Evolutionary conservation across 2,797 vertebrate species (phyloP), one percentile per base, ranked within the genome.

Genomic region (Semaprochilodus insignis): DNA sequence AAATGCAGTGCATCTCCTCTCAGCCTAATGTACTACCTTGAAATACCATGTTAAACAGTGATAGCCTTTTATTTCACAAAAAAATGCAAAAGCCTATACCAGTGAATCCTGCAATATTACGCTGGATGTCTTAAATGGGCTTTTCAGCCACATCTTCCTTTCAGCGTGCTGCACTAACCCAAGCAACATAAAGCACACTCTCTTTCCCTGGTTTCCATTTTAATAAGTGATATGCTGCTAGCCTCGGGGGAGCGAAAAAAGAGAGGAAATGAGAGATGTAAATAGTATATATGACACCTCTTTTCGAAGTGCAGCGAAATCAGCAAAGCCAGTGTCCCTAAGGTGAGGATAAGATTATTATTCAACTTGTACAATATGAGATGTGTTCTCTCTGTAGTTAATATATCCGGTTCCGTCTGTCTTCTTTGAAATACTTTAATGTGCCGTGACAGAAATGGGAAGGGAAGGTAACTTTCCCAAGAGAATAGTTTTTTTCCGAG

Each of bases 251-350:
- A 1, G 21, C 54, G 16, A 48, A 17, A 60, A 66, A 31, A 63
- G 23, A 57, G 19, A 57, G 19, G 31, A 66, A 34, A 23, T 59
- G 36, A 27, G 13, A 70, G 66, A 81, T 81, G 79, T 83, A 80
- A 83, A 83, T 83, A 73, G 63, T 79, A 70, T 70, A 76, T 74
- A 36, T 57, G 78, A 73, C 83, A 83, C 66, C 69, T 63, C 62
- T 54, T 76, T 83, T 31, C 21, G 27, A 66, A n/a, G 75, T 54
- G 57, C 17, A 51, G 40, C 55, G 74, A 80, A 27, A 62, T 31
- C 40, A 66, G 57, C 21, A 54, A 57, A n/a, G 62, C 31, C 62
- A 44, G 25, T 19, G 17, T 79, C 83, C 48, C 81, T 57, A 55
- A 72, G 75, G 71, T 83, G 74, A 60, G 11, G 52, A 80, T 71